Base-by-base conservation (phyloP, 1,140 invertebrate species). In the Brachionus koreanus region DNA sequence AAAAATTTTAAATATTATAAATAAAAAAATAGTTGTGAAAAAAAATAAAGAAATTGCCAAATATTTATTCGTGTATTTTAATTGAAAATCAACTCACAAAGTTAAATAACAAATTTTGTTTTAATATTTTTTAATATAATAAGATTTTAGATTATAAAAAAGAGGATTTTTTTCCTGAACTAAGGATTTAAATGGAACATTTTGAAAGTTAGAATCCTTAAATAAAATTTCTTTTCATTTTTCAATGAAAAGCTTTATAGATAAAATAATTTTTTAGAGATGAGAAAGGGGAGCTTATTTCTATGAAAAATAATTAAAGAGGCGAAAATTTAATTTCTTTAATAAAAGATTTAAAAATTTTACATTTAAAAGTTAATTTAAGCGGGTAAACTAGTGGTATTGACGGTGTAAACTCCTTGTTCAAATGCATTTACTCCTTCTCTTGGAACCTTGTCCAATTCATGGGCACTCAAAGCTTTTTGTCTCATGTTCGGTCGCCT, bases 361-460 rank as follows among this genome's bases (percentile, higher is more conserved):
- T 37, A 61, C 29, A 49, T 19, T 74, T 35, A 33, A 35, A 52
- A 43, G 13, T 39, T 37, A 72, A 72, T 52, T 23, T 79, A 79
- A 16, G 12, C 33, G 19, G 76, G 76, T 65, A 79, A 43, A 43
- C 49, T 61, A 79, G 76, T 79, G 3, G 76, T 79, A 61, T 79
- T 65, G 35, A 79, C 49, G 29, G 49, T 57, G 19, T 79, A 79
- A 19, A 79, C 76, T 39, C 76, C 76, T 65, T 79, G 76, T 39
- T 79, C 49, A 16, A 79, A 79, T 19, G 49, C 61, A 16, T 79
- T 79, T 4, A 65, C 37, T 13, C 79, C 79, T 33, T 82, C 37
- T 49, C 79, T 61, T n/a, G 79, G 79, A 9, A 82, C 57, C 19
- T 46, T 65, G 19, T 82, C 79, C 16, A 82, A 52, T 19, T 65